phyloP scores from a whole-genome alignment of 2,888 invertebrate species.

The Heteromyza rotundicornis region DNA sequence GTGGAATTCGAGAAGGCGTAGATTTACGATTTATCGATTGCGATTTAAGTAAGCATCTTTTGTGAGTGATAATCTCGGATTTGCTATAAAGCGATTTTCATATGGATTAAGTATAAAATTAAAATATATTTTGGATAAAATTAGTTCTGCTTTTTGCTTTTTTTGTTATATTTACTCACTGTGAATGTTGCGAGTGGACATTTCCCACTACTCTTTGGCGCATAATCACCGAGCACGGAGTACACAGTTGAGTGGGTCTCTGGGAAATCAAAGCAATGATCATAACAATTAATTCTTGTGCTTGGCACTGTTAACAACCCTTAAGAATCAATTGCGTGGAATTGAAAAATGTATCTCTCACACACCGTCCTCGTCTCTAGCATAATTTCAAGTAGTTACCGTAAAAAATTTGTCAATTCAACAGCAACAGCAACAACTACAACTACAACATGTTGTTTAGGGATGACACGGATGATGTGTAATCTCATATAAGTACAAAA shows the following conservation, averaged over 20 bases:
- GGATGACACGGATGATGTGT: neutral
- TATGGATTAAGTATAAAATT: neutral
- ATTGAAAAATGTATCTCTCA: conserved; percentile 51
- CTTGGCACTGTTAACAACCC: conserved; percentile 37
- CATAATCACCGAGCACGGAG: too few relatives aligned
- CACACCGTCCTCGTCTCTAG: conserved; percentile 42
- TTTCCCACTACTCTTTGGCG: conserved; percentile 26
- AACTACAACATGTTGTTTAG: too few relatives aligned
- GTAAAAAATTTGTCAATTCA: conserved; percentile 10
- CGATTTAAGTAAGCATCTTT: neutral
- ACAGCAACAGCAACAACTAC: too few relatives aligned
- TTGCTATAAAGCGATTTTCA: too few relatives aligned
- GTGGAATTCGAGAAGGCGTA: conserved; percentile 51
- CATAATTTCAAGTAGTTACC: conserved; percentile 39
- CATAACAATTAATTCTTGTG: conserved; percentile 46
- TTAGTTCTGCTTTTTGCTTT: conserved; percentile 20
- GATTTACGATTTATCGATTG: neutral
- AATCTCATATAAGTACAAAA: too few relatives aligned
- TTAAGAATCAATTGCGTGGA: conserved; percentile 52
- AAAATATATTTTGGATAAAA: conserved; percentile 8
- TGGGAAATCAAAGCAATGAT: conserved; percentile 46
- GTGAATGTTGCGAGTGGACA: conserved; percentile 10
- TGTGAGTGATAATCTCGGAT: too few relatives aligned
- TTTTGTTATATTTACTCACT: conserved; percentile 8
- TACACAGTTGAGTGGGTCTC: too few relatives aligned